Evolutionary conservation across 2,113 vertebrate genomes (phyloP).

Genomic region (Labeo catla): DNA sequence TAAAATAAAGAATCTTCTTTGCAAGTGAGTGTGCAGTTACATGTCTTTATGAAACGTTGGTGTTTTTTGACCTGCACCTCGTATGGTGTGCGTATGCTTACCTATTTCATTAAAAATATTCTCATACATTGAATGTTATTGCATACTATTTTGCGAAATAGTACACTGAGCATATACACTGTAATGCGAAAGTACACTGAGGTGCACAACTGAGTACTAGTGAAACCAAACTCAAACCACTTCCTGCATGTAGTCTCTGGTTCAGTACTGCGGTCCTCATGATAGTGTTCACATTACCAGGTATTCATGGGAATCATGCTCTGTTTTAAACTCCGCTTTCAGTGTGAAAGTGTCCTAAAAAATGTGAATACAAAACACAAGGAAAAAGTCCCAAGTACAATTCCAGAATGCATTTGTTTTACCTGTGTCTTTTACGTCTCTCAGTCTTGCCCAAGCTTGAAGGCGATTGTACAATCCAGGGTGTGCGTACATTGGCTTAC

Average conservation of each 20-base stretch:
- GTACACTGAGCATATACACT: too few relatives aligned
- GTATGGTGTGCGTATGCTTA: too few relatives aligned
- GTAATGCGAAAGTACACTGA: neutral
- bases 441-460: constrained; percentile 53
- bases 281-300: neutral
- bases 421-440: neutral
- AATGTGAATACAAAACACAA: neutral
- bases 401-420: neutral
- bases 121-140: neutral
- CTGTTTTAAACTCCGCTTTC: neutral
- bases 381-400: neutral
- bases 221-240: neutral
- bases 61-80: too few relatives aligned
- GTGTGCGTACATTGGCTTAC: constrained; percentile 47
- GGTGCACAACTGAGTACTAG: neutral
- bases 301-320: neutral
- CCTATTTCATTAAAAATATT: neutral
- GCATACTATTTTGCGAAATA: too few relatives aligned
- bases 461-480: constrained; percentile 44
- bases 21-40: too few relatives aligned
- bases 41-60: too few relatives aligned
- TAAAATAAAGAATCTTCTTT: too few relatives aligned
- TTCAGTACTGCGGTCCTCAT: neutral
- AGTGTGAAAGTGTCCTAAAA: neutral
- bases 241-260: neutral